Evolutionary conservation across 2,797 vertebrate genomes (phyloP).

Genomic region (Anolis apletophallus): DNA sequence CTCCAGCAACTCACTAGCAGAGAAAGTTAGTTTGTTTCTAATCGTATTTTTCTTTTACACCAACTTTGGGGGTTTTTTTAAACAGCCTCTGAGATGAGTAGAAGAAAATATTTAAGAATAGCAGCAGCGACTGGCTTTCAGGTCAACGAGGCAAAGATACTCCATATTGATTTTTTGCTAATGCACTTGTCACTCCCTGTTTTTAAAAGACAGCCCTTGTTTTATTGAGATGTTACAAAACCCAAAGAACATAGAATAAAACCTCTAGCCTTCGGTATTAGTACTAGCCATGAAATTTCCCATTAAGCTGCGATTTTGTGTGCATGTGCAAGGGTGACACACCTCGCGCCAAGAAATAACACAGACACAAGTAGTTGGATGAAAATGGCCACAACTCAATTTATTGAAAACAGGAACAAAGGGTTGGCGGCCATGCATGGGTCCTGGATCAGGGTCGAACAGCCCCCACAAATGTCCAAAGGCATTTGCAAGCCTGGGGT

Average conservation of each 20-base stretch:
- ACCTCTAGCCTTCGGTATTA: background rate
- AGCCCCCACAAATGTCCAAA: too few species aligned
- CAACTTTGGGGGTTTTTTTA: background rate
- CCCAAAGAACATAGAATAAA: background rate
- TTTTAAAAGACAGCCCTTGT: background rate
- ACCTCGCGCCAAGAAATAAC: too few species aligned
- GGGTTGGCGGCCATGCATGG: too few species aligned
- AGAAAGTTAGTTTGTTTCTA: background rate
- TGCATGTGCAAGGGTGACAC: too few species aligned
- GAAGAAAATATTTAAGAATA: too few species aligned
- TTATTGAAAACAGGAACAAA: too few species aligned
- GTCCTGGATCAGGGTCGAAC: too few species aligned
- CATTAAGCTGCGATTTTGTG: background rate
- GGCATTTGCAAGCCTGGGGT: too few species aligned
- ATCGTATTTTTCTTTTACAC: background rate
- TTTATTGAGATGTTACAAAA: conserved; percentile 14
- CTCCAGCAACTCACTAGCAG: background rate
- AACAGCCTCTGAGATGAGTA: background rate
- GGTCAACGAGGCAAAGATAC: too few species aligned
- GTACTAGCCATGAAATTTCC: background rate
- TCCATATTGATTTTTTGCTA: background rate
- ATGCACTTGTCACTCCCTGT: background rate
- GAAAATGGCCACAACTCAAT: too few species aligned
- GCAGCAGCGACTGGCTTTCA: too few species aligned
- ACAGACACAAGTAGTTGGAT: too few species aligned